Percentiles rank a stretch among this genome's conserved stretches.
phyloP scores from a whole-genome alignment of 2,888 invertebrate species.

The Steinernema hermaphroditum region DNA sequence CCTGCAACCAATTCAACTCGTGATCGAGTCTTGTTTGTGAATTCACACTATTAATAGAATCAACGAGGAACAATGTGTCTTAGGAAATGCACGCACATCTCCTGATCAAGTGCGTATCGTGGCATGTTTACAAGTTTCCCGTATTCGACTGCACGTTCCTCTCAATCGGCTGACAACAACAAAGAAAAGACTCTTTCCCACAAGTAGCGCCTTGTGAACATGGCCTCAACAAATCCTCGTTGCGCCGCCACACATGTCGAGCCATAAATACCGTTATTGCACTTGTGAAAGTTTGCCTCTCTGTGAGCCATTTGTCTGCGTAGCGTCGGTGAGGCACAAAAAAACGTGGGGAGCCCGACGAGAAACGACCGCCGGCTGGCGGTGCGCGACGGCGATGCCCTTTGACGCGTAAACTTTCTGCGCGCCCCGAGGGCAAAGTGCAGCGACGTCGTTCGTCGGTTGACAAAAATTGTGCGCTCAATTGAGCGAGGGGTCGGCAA shows the following conservation, averaged over 20 bases:
- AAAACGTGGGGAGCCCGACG: not conserved
- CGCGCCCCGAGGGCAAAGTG: slow-evolving; percentile 21
- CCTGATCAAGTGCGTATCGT: not conserved
- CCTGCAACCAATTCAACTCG: no score
- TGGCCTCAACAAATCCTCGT: no score
- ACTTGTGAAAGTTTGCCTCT: no score
- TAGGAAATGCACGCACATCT: not conserved
- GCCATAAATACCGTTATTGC: no score
- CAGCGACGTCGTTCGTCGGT: not conserved
- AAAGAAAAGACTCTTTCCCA: no score
- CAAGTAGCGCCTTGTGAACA: no score
- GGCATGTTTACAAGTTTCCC: not conserved
- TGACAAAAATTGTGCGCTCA: not conserved
- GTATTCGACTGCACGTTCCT: no score
- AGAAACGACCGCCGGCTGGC: not conserved
- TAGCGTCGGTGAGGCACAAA: not conserved
- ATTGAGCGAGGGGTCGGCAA: slow-evolving; percentile 25
- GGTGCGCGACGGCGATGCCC: not conserved
- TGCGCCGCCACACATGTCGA: no score
- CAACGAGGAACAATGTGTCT: not conserved
- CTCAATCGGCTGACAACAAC: no score
- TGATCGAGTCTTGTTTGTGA: no score
- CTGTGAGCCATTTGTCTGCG: no score
- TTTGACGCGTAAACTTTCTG: slow-evolving; percentile 1
- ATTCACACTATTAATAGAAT: not conserved